Base-by-base conservation (phyloP, 2,888 invertebrate genomes). In the Liposcelis brunnea region DNA sequence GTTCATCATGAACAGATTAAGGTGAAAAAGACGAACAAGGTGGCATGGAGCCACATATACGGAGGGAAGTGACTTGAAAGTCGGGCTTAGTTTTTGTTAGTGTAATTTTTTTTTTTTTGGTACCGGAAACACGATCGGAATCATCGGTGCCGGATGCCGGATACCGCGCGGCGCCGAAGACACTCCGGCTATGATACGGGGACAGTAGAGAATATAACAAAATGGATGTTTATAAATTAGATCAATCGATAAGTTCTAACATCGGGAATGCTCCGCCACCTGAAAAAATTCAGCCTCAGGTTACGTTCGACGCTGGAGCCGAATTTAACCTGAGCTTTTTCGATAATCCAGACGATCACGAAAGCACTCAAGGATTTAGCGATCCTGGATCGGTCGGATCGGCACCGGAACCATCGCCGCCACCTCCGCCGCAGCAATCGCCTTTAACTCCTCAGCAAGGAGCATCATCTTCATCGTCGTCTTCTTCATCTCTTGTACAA, bases 321-420 rank as follows among this genome's bases (percentile, higher is more conserved):
- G 80, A 82, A 62, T 84, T 84, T 64, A 79, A 82, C 64, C 70
- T 84, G 59, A 74, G 80, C 62, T 84, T 83, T 67, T 83, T 82
- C 68, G 81, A 84, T 63, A 66, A 66, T 50, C 70, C 72, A 50
- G 79, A 78, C 56, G 75, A 75, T 56, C 15, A 21, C 48, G 74
- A 73, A 55, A 75, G 71, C 53, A 73, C 74, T 6, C 75, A 75
- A 58, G 75, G 74, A 42, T 77, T 75, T 61, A 75, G 77, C 61
- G 74, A 74, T 59, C 70, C 74, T 32, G 75, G 74, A 31, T 76
- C 76, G 45, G 72, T 76, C 45, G 77, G 75, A 48, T 71, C 53
- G 21, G 50, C 51, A 21, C 47, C 53, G 15, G 50, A 48, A 16
- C 46, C 51, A 6, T 52, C 52, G 12, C 49, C 53, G 32, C 49